These are phyloP conservation scores for Drosophila kuntzei DNA, from an alignment of 2,888 invertebrate species.

Conservation along the genomic window DNA sequence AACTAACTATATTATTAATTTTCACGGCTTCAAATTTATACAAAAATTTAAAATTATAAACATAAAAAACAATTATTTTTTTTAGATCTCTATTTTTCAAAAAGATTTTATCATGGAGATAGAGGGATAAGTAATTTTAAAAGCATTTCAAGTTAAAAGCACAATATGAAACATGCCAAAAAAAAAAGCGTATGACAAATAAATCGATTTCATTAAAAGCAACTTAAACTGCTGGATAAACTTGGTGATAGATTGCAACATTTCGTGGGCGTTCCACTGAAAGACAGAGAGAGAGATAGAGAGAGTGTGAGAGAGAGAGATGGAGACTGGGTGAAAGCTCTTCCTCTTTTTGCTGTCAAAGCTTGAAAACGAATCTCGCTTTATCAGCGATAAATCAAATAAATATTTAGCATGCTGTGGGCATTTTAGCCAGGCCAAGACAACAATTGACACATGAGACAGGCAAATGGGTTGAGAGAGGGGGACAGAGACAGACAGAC, in stretches of 20 bases:
- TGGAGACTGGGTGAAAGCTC: conserved; percentile 44
- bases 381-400: conserved; percentile 57
- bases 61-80: no score
- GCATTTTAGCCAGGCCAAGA: conserved; percentile 17
- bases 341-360: conserved; percentile 2
- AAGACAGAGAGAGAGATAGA: background rate
- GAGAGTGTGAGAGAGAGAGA: background rate
- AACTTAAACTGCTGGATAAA: background rate
- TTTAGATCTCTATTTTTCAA: no score
- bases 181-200: no score
- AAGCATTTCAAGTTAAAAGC: no score
- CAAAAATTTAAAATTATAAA: no score
- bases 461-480: no score
- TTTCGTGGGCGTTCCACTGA: conserved; percentile 36
- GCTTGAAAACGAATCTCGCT: conserved; percentile 8
- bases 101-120: no score
- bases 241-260: conserved; percentile 4
- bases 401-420: conserved; percentile 40
- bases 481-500: background rate
- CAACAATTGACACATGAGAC: conserved; percentile 49
- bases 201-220: background rate
- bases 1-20: no score
- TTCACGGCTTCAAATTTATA: no score
- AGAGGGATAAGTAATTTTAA: no score
- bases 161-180: no score